Base-by-base conservation (phyloP, 2,888 invertebrate species). In the Trimorus sp. region DNA sequence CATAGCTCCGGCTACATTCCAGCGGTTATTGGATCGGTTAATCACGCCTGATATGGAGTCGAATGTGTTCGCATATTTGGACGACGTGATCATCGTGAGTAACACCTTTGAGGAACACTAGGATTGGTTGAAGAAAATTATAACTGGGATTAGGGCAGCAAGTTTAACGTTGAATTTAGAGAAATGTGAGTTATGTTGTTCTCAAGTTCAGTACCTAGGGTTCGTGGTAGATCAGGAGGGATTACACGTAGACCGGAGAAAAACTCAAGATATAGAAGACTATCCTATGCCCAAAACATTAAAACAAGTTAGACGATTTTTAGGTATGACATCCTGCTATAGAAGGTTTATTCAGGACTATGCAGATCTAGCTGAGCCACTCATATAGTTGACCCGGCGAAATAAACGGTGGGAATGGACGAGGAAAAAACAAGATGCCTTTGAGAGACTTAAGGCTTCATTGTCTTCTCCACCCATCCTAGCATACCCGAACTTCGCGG, bases 1-100 rank as follows among this genome's bases (percentile, higher is more conserved):
- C 82, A 66, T 86, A 56, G 85, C 85, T 2, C 87, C 88, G 0
- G 87, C 88, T 4, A 87, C 87, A 1, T 89, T 84, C 8, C 86
- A 86, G 56, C 58, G 86, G 1, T 53, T 87, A n/a, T 82, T 87
- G 73, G 82, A 84, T 26, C 15, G 45, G 1, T 36, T 82, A 7
- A 49, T 82, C 6, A 70, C 73, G 0, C 60, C 77, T 8, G 79
- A 65, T 0, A 65, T 79, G 48, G 66, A 78, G 12, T 79, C 82
- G 4, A 16, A 77, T 16, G 79, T 63, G 0, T 83, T 82, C 16
- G 79, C 71, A 1, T 83, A 82, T 16, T 48, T 79, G 8, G 83
- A 82, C 38, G 82, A 83, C 45, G 75, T 83, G 5, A 81, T 82
- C 7, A 63, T 82, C 36, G 70, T 68, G 1, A 79, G 73, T 9